Evolutionary conservation across 2,888 invertebrate genomes (phyloP).

Genomic region (Bembecia ichneumoniformis): DNA sequence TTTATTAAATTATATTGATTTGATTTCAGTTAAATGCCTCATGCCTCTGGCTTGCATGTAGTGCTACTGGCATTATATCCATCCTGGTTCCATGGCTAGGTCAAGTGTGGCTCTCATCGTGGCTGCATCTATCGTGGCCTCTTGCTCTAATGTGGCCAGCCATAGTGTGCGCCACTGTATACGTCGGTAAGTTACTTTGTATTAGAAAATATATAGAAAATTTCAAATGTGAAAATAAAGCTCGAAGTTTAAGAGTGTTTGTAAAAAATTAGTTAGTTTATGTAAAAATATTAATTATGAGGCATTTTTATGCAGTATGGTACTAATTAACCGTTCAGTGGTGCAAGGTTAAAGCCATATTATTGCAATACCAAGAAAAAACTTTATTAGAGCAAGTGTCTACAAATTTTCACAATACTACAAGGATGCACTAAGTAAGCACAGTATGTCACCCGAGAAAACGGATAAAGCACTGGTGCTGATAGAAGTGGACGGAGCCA

Average conservation of each 20-base stretch:
- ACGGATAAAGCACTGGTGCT: slow-evolving; percentile 84
- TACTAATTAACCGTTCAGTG: too few species aligned
- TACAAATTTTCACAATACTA: slow-evolving; percentile 87
- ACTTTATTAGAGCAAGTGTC: too few species aligned
- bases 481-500: slow-evolving; percentile 81
- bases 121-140: slow-evolving; percentile 39
- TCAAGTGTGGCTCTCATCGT: slow-evolving; percentile 17
- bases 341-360: too few species aligned
- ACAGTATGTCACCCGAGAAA: slow-evolving; percentile 89
- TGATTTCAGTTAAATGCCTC: too few species aligned
- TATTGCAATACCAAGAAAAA: too few species aligned
- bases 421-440: slow-evolving; percentile 88
- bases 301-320: too few species aligned
- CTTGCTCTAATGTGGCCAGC: slow-evolving; percentile 47
- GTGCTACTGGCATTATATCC: neutral
- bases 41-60: neutral
- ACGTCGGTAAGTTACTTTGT: slow-evolving; percentile 23
- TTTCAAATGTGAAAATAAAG: too few species aligned
- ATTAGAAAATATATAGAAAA: too few species aligned
- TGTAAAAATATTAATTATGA: too few species aligned
- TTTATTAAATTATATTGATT: too few species aligned
- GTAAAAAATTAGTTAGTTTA: too few species aligned
- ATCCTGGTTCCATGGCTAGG: neutral
- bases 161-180: slow-evolving; percentile 36
- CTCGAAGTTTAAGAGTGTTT: too few species aligned